These are phyloP conservation scores for Formica aserva DNA, from an alignment of 2,888 invertebrate species.

Conservation along the genomic window DNA sequence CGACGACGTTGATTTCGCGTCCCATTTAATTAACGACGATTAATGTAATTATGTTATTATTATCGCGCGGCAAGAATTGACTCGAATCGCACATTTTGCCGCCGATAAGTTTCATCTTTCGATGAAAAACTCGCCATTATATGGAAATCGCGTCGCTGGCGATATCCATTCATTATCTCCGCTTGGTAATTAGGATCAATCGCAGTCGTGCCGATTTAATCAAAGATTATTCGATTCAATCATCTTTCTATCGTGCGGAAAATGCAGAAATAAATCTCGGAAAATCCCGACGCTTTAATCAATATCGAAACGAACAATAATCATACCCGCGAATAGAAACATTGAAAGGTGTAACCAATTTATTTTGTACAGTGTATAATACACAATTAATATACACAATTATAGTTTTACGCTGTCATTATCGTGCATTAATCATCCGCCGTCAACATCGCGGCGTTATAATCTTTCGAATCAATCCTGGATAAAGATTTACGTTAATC, in stretches of 20 bases:
- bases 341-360: slow-evolving; percentile 5
- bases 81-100: slow-evolving; percentile 18
- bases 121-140: slow-evolving; percentile 46
- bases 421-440: slow-evolving; percentile 20
- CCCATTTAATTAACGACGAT: slow-evolving; percentile 49
- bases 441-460: not conserved
- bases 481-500: not conserved
- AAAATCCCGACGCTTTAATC: slow-evolving; percentile 1
- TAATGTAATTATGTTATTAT: slow-evolving; percentile 50
- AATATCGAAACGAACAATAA: slow-evolving; percentile 19
- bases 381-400: slow-evolving; percentile 27
- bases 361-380: slow-evolving; percentile 22
- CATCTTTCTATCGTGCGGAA: slow-evolving; percentile 26
- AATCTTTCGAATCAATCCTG: not conserved
- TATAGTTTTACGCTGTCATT: slow-evolving; percentile 26
- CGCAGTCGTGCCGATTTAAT: slow-evolving; percentile 49
- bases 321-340: slow-evolving; percentile 19
- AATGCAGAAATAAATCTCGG: slow-evolving; percentile 38
- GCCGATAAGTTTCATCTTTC: slow-evolving; percentile 1
- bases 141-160: slow-evolving; percentile 36
- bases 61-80: slow-evolving; percentile 42
- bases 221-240: slow-evolving; percentile 48
- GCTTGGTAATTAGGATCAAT: slow-evolving; percentile 54
- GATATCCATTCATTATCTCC: slow-evolving; percentile 49
- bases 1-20: slow-evolving; percentile 37